Evolutionary conservation across 2,113 vertebrate genomes (phyloP), one percentile per base, ranked within the genome.

Genomic region (Eulemur macaco): DNA sequence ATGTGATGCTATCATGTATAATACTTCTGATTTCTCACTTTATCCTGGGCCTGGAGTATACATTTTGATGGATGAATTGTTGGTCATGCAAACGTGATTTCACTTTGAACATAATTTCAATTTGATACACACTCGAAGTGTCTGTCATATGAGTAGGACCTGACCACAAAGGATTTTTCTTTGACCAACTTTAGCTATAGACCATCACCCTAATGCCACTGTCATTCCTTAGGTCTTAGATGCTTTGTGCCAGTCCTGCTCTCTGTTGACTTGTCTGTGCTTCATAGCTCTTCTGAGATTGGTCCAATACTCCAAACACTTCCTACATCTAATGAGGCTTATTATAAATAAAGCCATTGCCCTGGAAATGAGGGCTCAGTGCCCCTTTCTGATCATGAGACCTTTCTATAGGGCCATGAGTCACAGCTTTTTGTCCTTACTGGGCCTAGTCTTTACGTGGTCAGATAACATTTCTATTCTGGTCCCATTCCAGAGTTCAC

Each of bases 21-120:
- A 54, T 18, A 60, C 23, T 91, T 95, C 82, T 15, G 42, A 86
- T 90, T 91, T 95, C 63, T 94, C 54, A 42, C n/a, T 71, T 63
- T 6, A 63, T 73, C 7, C 58, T 82, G 47, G 20, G 25, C 60
- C 63, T 20, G 17, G 52, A 84, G 52, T 39, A 13, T 8, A 54
- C 64, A 66, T 81, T 95, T 90, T 95, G 90, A 94, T 73, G 85
- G 94, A 94, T 90, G 13, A 3, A 8, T 17, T 89, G 25, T 90
- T 94, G 91, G n/a, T 50, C 90, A 92, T 73, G 83, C 25, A 77
- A 96, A 92, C 74, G 27, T 54, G 80, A 90, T 73, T 97, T 96
- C 37, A 77, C 90, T 95, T 90, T 92, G 73, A 89, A 82, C 18
- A 39, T 21, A 45, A 86, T 95, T 96, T 94, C n/a, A 71, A 6